A percentile compares a stretch with the other conserved stretches of the same genome.
These are phyloP conservation scores for Rhea pennata DNA, from an alignment of 2,113 vertebrate genomes.

Conservation along the genomic window DNA sequence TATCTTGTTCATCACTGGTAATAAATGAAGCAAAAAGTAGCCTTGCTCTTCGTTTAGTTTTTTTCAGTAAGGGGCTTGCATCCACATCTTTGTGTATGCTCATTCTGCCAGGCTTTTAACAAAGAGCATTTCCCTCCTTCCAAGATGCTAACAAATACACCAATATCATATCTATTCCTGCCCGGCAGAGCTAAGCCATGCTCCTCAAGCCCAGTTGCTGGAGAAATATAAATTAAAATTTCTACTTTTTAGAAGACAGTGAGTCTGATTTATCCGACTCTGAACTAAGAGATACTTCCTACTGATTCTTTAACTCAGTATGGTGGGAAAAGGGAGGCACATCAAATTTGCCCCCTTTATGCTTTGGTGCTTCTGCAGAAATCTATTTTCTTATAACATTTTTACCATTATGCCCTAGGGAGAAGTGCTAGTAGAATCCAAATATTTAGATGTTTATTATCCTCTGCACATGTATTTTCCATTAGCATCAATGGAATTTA, in stretches of 20 bases:
- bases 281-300: background rate
- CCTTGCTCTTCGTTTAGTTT: background rate
- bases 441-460: slow-evolving; percentile 37
- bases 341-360: background rate
- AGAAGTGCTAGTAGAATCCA: background rate
- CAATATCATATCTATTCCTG: background rate
- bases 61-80: background rate
- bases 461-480: slow-evolving; percentile 13
- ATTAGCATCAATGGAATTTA: slow-evolving; percentile 17
- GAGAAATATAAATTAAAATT: background rate
- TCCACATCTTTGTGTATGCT: background rate
- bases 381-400: background rate
- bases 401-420: background rate
- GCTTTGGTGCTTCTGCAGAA: background rate
- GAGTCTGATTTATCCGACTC: background rate
- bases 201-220: background rate
- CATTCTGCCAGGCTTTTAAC: background rate
- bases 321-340: background rate
- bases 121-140: background rate
- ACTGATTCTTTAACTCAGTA: background rate
- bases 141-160: background rate
- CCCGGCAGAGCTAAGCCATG: background rate
- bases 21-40: background rate
- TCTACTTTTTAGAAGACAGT: background rate
- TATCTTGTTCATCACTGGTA: background rate